Conservation (phyloP, 2,888 invertebrate genomes). For the Lypha dubia region DNA sequence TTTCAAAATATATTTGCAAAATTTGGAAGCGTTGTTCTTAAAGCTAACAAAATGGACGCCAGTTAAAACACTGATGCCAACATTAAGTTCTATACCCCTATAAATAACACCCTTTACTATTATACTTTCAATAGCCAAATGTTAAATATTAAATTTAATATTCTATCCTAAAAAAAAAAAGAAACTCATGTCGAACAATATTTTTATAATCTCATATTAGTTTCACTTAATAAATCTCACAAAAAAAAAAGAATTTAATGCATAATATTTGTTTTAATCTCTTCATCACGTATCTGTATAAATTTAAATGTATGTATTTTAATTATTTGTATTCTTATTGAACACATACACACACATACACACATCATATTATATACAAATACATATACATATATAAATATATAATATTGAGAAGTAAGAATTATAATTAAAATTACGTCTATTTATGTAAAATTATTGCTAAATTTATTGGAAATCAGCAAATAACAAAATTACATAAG, state of each 20-base stretch:
- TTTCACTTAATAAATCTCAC: background rate
- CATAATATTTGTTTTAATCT: conserved; percentile 32
- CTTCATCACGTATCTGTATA: conserved; percentile 63
- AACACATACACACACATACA: conserved; percentile 14
- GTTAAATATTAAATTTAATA: conserved; percentile 26
- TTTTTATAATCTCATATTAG: conserved; percentile 40
- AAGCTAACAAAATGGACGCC: too few relatives aligned
- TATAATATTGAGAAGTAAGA: conserved; percentile 24
- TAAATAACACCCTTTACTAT: too few relatives aligned
- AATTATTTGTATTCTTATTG: conserved; percentile 35
- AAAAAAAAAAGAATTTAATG: conserved; percentile 1
- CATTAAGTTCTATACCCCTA: too few relatives aligned
- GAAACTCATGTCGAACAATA: conserved; percentile 28
- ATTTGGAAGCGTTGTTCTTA: too few relatives aligned
- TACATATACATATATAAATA: conserved; percentile 23
- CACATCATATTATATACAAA: conserved; percentile 4
- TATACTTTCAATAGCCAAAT: conserved; percentile 36
- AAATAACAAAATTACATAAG: conserved; percentile 46
- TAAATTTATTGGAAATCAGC: conserved; percentile 53
- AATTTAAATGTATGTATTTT: conserved; percentile 71
- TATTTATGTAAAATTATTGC: conserved; percentile 64
- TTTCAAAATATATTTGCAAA: too few relatives aligned
- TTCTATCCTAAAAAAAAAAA: conserved; percentile 37
- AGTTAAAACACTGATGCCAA: too few relatives aligned
- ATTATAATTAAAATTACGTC: conserved; percentile 39